Evolutionary conservation across 2,888 invertebrate species (phyloP).

Genomic region (Chymomyza caudatula): DNA sequence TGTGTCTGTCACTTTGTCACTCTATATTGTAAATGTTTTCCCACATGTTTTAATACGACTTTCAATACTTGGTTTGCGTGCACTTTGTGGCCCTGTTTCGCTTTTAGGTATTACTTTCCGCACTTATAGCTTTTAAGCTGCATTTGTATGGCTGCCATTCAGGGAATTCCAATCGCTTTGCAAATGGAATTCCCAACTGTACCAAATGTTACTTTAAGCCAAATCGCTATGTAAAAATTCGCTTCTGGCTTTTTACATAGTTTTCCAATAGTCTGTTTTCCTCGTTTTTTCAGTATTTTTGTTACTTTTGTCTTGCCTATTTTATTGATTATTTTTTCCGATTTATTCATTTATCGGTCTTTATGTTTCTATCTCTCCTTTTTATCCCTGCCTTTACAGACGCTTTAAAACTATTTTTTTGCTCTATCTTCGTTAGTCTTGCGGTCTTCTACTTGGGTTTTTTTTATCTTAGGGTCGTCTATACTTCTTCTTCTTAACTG

Average conservation of each 20-base stretch:
- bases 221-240: not conserved
- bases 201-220: not conserved
- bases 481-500: too few relatives aligned
- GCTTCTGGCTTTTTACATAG: not conserved
- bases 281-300: too few relatives aligned
- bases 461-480: too few relatives aligned
- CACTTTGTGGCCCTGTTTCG: slow-evolving; percentile 53
- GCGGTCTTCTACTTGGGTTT: too few relatives aligned
- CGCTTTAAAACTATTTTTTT: too few relatives aligned
- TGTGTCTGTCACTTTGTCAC: slow-evolving; percentile 18
- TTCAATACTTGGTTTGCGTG: slow-evolving; percentile 2
- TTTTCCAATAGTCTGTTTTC: too few relatives aligned
- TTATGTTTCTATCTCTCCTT: too few relatives aligned
- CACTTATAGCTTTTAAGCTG: slow-evolving; percentile 34
- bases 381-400: too few relatives aligned
- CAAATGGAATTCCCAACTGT: not conserved
- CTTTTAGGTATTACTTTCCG: slow-evolving; percentile 46
- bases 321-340: too few relatives aligned
- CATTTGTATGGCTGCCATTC: slow-evolving; percentile 43
- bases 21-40: not conserved
- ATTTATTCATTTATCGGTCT: too few relatives aligned
- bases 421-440: too few relatives aligned
- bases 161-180: not conserved
- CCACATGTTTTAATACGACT: not conserved
- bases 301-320: too few relatives aligned